Evolutionary conservation across 2,888 invertebrate genomes (phyloP), one percentile per base, ranked within the genome.

Genomic region (Allacma fusca): DNA sequence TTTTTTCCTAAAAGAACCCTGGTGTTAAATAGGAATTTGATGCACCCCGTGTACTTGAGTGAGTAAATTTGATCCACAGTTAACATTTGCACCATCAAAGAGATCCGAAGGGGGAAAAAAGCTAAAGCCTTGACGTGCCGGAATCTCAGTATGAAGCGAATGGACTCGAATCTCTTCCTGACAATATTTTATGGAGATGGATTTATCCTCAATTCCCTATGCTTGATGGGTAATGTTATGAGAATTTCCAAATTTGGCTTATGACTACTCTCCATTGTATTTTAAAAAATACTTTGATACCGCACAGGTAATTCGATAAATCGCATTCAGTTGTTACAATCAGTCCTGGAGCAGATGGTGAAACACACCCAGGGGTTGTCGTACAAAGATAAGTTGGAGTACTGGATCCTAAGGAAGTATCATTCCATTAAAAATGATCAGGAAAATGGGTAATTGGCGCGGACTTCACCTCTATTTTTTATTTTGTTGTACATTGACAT

Each of bases 41-140:
- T n/a, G n/a, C n/a, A n/a, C n/a, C n/a, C n/a, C n/a, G n/a, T n/a
- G n/a, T n/a, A n/a, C n/a, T n/a, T n/a, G n/a, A n/a, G n/a, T n/a
- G n/a, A n/a, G n/a, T n/a, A n/a, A n/a, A n/a, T n/a, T n/a, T n/a
- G n/a, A n/a, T n/a, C 19, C 2, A 16, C 26, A 82, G 82, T 82
- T 4, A 80, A 78, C 40, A 24, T 81, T 4, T 80, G 70, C 24
- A 78, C 80, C 59, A 75, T 82, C 12, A 81, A 82, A 59, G 82
- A 82, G 68, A 67, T 82, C 13, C 65, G 82, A 34, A 44, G 28
- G 0, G 82, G 81, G 12, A 81, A 81, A 57, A 57, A 69, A 16
- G 75, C 70, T 4, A 79, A 77, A 29, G 75, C 59, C 80, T 82
- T 69, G 78, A 81, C 23, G 29, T 74, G 64, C 79, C 76, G 78